Conservation (phyloP, 2,113 vertebrate species). For the Aldabrachelys gigantea region DNA sequence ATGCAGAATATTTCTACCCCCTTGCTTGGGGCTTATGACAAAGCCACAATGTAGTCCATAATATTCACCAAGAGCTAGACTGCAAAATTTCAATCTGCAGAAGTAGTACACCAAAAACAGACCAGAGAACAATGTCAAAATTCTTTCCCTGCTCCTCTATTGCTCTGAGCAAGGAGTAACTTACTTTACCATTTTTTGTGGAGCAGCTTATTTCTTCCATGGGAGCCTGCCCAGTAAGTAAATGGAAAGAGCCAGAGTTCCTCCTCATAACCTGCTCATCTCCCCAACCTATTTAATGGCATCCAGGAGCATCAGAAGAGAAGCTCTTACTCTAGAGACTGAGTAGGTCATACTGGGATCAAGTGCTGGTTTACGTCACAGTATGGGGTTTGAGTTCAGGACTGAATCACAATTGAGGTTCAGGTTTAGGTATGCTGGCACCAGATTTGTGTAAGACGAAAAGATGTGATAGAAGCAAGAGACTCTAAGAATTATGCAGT, state of each 20-base stretch:
- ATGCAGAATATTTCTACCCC: neutral
- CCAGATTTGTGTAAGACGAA: neutral
- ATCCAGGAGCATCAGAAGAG: neutral
- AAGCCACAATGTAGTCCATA: neutral
- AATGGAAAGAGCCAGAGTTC: neutral
- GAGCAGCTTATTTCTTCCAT: neutral
- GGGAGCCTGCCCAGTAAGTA: neutral
- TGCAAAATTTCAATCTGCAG: neutral
- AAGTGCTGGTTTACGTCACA: neutral
- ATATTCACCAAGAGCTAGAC: neutral
- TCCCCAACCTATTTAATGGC: neutral
- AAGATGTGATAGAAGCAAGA: neutral
- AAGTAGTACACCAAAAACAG: neutral
- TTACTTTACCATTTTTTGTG: neutral
- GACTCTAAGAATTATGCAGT: neutral
- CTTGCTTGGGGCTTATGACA: neutral
- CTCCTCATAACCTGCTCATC: neutral
- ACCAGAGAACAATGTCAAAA: neutral
- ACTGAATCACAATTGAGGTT: neutral
- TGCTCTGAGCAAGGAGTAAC: neutral
- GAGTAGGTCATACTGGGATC: neutral
- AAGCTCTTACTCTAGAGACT: neutral
- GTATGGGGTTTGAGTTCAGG: neutral
- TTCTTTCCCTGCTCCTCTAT: neutral
- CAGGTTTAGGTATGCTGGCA: neutral